phyloP scores from a whole-genome alignment of 2,797 vertebrate species.

The Iguana delicatissima region DNA sequence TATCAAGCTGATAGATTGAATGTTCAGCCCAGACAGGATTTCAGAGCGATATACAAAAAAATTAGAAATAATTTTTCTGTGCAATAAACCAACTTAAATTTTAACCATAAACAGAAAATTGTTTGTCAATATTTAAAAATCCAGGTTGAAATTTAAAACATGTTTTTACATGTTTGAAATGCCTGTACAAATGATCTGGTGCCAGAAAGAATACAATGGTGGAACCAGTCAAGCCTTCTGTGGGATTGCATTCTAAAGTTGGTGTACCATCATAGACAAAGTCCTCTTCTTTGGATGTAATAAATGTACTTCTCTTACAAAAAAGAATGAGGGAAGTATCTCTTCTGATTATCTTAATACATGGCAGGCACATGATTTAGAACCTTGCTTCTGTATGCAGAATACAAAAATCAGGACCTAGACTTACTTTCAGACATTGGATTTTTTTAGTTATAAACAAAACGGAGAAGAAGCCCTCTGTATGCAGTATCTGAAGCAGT shows the following conservation, averaged over 20 bases:
- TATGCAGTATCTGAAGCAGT: neutral
- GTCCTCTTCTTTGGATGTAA: neutral
- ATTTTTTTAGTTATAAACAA: no score
- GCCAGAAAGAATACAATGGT: neutral
- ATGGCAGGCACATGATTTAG: neutral
- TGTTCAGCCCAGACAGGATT: no score
- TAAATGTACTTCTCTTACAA: neutral
- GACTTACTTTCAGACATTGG: neutral
- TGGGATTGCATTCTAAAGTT: neutral
- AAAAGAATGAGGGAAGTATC: neutral
- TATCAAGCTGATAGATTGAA: no score
- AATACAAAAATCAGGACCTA: neutral
- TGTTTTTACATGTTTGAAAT: neutral
- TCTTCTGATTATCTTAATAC: neutral
- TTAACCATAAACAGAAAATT: no score
- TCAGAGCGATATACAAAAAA: no score
- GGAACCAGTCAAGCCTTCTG: no score
- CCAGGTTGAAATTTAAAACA: no score
- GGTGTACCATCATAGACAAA: neutral
- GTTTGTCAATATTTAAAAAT: no score
- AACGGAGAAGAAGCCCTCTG: neutral
- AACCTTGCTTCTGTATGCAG: neutral
- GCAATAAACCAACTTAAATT: no score
- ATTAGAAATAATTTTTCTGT: no score
- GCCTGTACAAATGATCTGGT: neutral